Conservation (phyloP, 2,888 invertebrate genomes). For the Athrips mouffetella region DNA sequence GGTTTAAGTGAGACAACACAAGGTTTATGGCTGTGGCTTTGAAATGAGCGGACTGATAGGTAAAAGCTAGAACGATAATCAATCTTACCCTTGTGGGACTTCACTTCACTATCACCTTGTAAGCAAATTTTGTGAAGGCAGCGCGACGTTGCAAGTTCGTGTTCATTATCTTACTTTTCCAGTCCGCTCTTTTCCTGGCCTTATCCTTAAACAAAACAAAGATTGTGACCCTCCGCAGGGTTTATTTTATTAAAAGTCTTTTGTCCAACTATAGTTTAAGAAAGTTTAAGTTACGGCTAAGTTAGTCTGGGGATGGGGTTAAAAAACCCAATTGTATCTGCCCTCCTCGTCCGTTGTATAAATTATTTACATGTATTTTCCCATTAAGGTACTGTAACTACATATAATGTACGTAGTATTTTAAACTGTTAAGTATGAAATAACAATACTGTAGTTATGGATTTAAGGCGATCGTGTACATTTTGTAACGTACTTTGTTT, state of each 20-base stretch:
- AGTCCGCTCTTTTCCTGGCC: slow-evolving; percentile 1
- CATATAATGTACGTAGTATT: slow-evolving; percentile 76
- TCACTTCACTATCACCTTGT: too few relatives aligned
- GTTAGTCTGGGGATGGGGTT: slow-evolving; percentile 28
- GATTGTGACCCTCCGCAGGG: slow-evolving; percentile 45
- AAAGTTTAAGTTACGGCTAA: slow-evolving; percentile 15
- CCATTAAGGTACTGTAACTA: slow-evolving; percentile 68
- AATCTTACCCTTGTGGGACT: too few relatives aligned
- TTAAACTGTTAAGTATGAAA: slow-evolving; percentile 78
- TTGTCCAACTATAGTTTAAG: slow-evolving; percentile 61
- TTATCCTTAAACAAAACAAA: slow-evolving; percentile 41
- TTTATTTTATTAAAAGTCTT: slow-evolving; percentile 55
- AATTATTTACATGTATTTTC: slow-evolving; percentile 70
- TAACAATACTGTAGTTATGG: slow-evolving; percentile 69
- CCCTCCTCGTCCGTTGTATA: slow-evolving; percentile 70
- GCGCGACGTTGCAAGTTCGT: too few relatives aligned
- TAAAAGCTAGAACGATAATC: not conserved
- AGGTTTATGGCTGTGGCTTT: slow-evolving; percentile 26
- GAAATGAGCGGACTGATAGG: not conserved
- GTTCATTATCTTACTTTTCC: not conserved
- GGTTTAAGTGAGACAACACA: slow-evolving; percentile 42
- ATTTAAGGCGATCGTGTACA: slow-evolving; percentile 81
- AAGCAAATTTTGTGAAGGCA: too few relatives aligned
- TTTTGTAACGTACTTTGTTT: slow-evolving; percentile 88
- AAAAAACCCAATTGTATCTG: slow-evolving; percentile 27